Conservation (phyloP, 2,797 vertebrate species). For the Sebastes elongatus region DNA sequence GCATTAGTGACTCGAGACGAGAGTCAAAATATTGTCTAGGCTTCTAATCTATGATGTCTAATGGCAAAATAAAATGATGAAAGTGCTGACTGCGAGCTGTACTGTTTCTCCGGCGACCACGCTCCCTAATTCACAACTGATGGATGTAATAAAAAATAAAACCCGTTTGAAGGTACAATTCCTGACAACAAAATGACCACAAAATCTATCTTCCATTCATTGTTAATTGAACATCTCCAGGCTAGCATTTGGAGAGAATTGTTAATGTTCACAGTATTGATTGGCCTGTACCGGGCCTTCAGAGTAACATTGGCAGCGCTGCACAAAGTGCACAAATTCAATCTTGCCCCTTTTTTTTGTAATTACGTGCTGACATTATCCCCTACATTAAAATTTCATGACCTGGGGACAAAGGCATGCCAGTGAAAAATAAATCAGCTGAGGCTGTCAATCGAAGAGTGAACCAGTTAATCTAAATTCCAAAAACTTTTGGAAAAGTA, state of each 20-base stretch:
- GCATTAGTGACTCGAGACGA: conserved; percentile 17
- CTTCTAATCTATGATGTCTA: conserved; percentile 32
- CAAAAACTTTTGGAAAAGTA: conserved; percentile 8
- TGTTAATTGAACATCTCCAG: conserved; percentile 68
- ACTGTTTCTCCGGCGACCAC: conserved; percentile 1
- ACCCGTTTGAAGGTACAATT: conserved; percentile 37
- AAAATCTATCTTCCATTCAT: conserved; percentile 57
- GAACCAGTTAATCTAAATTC: conserved; percentile 25
- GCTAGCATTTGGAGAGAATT: conserved; percentile 56
- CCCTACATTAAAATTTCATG: conserved; percentile 68
- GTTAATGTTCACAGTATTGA: conserved; percentile 70
- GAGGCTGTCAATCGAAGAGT: conserved; percentile 31
- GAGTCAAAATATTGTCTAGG: conserved; percentile 15
- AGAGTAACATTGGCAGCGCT: conserved; percentile 44
- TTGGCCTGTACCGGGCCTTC: conserved; percentile 41
- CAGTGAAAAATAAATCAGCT: conserved; percentile 46
- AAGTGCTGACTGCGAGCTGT: conserved; percentile 32
- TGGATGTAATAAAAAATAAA: conserved; percentile 24
- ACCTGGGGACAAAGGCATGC: conserved; percentile 55
- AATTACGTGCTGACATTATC: conserved; percentile 69
- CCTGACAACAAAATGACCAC: conserved; percentile 43
- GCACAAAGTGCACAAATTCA: conserved; percentile 62
- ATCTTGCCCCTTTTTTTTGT: conserved; percentile 43
- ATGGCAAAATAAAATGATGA: conserved; percentile 29
- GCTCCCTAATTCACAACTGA: conserved; percentile 13